phyloP scores from a whole-genome alignment of 2,797 vertebrate species.

The Arremon aurantiirostris region DNA sequence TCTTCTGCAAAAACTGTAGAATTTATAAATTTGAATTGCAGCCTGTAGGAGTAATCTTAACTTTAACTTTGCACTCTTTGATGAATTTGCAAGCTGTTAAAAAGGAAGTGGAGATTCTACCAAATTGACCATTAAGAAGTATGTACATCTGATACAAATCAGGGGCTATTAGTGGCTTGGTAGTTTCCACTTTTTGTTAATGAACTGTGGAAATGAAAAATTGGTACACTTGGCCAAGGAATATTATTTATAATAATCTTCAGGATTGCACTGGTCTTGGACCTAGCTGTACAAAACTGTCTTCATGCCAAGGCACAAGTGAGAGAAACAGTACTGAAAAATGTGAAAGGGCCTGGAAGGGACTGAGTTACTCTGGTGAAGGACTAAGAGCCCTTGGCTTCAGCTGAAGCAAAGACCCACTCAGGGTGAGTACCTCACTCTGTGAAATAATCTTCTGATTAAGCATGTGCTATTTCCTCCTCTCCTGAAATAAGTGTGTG shows the following conservation, averaged over 20 bases:
- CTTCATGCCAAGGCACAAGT: background rate
- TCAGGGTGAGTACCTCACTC: background rate
- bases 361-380: background rate
- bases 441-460: constrained; percentile 36
- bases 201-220: background rate
- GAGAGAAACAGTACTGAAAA: background rate
- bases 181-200: constrained; percentile 14
- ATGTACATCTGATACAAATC: background rate
- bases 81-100: background rate
- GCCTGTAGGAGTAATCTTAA: background rate
- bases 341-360: background rate
- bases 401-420: background rate
- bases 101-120: background rate
- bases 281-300: background rate
- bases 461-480: background rate
- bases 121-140: background rate
- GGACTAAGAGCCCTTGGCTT: background rate
- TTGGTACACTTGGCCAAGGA: background rate
- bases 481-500: background rate
- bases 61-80: background rate
- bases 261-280: background rate
- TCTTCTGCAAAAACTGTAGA: background rate
- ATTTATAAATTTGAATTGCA: background rate
- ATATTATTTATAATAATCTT: background rate
- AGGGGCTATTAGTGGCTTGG: background rate